Evolutionary conservation across 2,797 vertebrate species (phyloP).

Genomic region (Pangasius larnaudii): DNA sequence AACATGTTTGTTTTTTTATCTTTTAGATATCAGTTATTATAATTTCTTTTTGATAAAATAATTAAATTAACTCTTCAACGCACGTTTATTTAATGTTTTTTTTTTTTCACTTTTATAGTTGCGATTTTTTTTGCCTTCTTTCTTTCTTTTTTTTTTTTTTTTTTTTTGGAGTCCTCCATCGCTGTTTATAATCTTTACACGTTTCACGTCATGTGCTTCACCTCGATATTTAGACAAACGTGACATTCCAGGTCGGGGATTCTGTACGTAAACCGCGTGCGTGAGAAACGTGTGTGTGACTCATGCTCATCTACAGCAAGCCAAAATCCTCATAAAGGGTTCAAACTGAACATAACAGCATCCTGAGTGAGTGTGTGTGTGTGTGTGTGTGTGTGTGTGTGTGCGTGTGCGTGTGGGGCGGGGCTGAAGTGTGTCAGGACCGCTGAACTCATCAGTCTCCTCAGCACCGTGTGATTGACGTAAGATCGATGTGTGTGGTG

Average conservation of each 20-base stretch:
- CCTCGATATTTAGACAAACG: background rate
- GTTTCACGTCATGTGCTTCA: background rate
- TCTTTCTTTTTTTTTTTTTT: background rate
- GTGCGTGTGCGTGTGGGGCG: background rate
- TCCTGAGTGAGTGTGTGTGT: background rate
- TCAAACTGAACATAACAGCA: background rate
- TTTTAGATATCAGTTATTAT: background rate
- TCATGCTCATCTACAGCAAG: background rate
- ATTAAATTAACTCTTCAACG: background rate
- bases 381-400: slow-evolving; percentile 20
- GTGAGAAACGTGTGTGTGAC: background rate
- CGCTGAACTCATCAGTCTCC: slow-evolving; percentile 38
- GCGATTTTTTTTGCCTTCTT: too few species aligned
- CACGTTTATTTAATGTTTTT: background rate
- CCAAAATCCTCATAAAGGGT: background rate
- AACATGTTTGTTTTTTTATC: background rate
- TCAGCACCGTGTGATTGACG: slow-evolving; percentile 36
- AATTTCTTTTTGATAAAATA: background rate
- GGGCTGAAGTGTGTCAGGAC: background rate
- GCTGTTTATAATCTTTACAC: background rate
- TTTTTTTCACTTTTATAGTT: background rate
- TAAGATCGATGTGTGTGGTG: slow-evolving; percentile 51
- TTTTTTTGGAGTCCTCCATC: background rate
- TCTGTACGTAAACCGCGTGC: background rate
- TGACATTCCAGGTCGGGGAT: background rate